Evolutionary conservation across 2,113 vertebrate genomes (phyloP), one percentile per base, ranked within the genome.

Genomic region (Panthera uncia): DNA sequence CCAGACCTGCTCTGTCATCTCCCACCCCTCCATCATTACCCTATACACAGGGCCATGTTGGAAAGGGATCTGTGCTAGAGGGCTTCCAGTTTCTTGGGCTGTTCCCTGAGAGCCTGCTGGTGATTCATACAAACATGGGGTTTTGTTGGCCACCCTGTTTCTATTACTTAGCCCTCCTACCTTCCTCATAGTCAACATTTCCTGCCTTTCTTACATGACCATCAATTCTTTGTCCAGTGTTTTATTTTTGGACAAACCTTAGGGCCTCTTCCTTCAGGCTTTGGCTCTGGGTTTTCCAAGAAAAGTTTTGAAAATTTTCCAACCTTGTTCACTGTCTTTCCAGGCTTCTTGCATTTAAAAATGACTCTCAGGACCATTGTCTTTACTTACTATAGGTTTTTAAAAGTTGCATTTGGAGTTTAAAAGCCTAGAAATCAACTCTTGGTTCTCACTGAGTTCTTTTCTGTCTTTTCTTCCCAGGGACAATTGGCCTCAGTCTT

Each of bases 381-480:
- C 50, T 84, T 29, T 79, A 55, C 19, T 33, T 48, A 55, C 19
- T 73, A 50, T n/a, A 36, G 66, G 33, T 48, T 65, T 93, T 81
- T 81, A 16, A 66, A 93, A 95, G 18, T 38, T 23, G 89, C 18
- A 50, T 74, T 66, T 92, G 73, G 29, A 74, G 23, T 89, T 89
- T 65, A 73, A 73, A 92, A 61, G 33, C 23, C 48, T 87, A 48
- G 25, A 80, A 95, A 81, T 81, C 57, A 81, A 33, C 48, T 92
- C 65, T 80, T 76, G 45, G 10, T 91, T 94, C 76, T 83, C n/a
- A 71, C 1, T 83, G 38, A 88, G 23, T 78, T 78, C 16, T 86
- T 76, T 81, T 68, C 74, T 86, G 36, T 76, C 36, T 92, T 57
- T 92, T 73, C 52, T 94, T 81, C 93, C 71, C 90, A 84, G 23